Percentiles rank a stretch among this genome's conserved stretches.
Conservation (phyloP, 1,140 invertebrate genomes). For the Drosophila ironensis region DNA sequence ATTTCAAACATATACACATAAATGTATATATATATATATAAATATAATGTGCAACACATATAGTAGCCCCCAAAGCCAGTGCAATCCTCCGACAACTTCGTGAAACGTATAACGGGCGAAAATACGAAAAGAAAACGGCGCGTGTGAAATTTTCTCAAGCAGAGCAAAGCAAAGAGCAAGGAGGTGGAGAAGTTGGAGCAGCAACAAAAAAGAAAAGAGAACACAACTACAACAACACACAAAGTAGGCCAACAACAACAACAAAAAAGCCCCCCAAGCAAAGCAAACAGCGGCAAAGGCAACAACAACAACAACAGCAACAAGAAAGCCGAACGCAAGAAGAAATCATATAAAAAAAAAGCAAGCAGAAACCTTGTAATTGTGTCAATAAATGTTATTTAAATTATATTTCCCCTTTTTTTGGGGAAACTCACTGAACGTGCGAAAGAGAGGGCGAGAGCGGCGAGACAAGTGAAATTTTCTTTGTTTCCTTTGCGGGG, state of each 20-base stretch:
- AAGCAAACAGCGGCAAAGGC: constrained; percentile 41
- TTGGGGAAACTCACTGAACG: constrained; percentile 32
- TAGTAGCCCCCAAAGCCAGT: constrained; percentile 51
- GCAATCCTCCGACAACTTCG: constrained; percentile 54
- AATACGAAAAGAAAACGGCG: constrained; percentile 63
- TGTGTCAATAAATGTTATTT: constrained; percentile 74
- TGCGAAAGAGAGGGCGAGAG: constrained; percentile 6
- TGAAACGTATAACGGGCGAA: constrained; percentile 59
- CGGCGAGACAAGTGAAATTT: constrained; percentile 69
- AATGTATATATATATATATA: constrained; percentile 51
- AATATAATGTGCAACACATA: constrained; percentile 54
- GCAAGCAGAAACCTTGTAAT: constrained; percentile 58
- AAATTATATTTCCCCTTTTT: constrained; percentile 67
- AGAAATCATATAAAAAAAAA: constrained; percentile 10
- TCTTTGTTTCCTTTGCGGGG: constrained; percentile 66
- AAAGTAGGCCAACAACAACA: constrained; percentile 78
- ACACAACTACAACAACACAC: constrained; percentile 52
- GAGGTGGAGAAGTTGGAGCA: constrained; percentile 70
- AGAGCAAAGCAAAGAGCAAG: no score
- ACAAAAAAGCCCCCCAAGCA: constrained; percentile 57
- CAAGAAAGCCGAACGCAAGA: no score
- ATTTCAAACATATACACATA: constrained; percentile 61
- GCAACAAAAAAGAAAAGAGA: constrained; percentile 38
- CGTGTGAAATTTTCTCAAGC: constrained; percentile 75
- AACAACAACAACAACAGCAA: constrained; percentile 47